phyloP scores from a whole-genome alignment of 2,888 invertebrate species.

The Trachelus tabidus region DNA sequence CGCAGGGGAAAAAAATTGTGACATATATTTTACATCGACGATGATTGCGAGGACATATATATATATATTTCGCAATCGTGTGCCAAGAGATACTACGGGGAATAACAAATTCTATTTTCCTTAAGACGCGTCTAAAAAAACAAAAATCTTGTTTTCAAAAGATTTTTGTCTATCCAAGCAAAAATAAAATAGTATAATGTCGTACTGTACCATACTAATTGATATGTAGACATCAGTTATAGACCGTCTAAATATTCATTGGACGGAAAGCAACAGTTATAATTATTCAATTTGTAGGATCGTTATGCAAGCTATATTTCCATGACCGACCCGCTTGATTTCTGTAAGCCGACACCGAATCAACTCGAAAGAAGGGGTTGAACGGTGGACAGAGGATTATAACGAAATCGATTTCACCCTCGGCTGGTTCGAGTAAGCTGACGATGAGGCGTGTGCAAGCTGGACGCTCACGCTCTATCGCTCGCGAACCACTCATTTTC shows the following conservation, averaged over 20 bases:
- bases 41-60: not conserved
- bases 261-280: not conserved
- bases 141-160: not conserved
- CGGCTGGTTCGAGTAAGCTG: conserved; percentile 9
- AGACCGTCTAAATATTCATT: not conserved
- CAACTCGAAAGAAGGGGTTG: not conserved
- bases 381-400: conserved; percentile 18
- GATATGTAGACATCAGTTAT: not conserved
- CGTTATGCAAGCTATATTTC: not conserved
- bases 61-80: not conserved
- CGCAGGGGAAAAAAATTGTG: not conserved
- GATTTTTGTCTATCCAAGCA: not conserved
- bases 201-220: not conserved
- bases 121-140: not conserved
- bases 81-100: not conserved
- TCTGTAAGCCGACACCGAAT: not conserved
- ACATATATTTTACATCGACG: not conserved
- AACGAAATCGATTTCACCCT: conserved; percentile 44
- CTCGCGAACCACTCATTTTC: not conserved
- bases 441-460: not conserved
- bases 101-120: not conserved
- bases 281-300: conserved; percentile 5
- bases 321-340: not conserved
- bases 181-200: not conserved
- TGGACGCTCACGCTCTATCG: not conserved